phyloP scores from a whole-genome alignment of 2,888 invertebrate genomes.

The Eilema sororculum region DNA sequence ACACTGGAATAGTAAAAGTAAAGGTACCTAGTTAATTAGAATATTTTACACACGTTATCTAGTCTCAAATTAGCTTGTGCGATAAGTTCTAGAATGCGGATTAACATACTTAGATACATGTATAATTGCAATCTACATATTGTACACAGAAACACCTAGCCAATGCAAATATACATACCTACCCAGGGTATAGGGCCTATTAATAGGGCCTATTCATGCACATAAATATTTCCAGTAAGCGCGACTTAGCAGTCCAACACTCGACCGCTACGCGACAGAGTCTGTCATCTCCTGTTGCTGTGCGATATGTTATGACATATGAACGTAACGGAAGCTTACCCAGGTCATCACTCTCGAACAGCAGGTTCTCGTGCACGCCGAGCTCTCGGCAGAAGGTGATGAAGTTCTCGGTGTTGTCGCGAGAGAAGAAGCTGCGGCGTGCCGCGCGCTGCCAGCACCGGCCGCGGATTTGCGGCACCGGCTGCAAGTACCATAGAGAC shows the following conservation, averaged over 20 bases:
- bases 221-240: no score
- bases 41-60: no score
- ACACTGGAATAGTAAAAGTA: constrained; percentile 77
- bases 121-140: no score
- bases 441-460: constrained; percentile 95
- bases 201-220: no score
- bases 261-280: background rate
- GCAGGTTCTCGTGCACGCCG: constrained; percentile 94
- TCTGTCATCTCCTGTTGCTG: no score
- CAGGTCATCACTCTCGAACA: constrained; percentile 96
- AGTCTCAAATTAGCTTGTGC: no score
- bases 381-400: constrained; percentile 94
- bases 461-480: constrained; percentile 90
- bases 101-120: no score
- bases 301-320: background rate
- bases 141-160: no score
- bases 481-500: constrained; percentile 75
- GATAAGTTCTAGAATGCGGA: background rate
- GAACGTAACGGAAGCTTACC: constrained; percentile 81
- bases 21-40: no score
- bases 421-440: constrained; percentile 94
- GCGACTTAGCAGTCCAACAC: no score
- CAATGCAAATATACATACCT: no score
- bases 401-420: constrained; percentile 96
- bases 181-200: no score